Percentiles rank a stretch among this genome's conserved stretches.
Evolutionary conservation across 2,113 vertebrate genomes (phyloP).

Genomic region (Uria aalge): DNA sequence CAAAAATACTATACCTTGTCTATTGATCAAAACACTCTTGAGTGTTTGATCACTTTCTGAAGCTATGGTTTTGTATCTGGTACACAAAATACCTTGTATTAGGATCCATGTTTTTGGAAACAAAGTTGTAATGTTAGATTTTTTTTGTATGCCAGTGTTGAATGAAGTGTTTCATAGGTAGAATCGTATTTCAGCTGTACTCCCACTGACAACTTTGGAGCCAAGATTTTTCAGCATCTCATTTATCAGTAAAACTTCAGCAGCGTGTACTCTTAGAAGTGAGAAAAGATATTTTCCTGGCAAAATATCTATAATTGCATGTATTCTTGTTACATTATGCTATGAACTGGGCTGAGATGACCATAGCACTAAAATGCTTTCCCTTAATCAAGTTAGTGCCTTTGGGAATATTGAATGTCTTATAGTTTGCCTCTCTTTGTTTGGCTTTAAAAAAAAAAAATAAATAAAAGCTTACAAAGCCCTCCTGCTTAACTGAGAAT

Average conservation of each 20-base stretch:
- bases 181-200: neutral
- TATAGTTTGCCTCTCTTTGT: neutral
- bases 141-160: neutral
- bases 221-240: neutral
- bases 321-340: neutral
- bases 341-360: neutral
- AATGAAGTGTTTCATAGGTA: neutral
- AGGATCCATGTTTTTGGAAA: neutral
- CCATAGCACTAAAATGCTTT: neutral
- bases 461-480: neutral
- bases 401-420: neutral
- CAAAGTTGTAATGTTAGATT: neutral
- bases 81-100: neutral
- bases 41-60: neutral
- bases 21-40: neutral
- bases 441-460: neutral
- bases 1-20: neutral
- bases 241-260: neutral
- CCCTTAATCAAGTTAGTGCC: neutral
- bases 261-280: neutral
- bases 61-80: neutral
- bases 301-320: neutral
- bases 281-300: neutral
- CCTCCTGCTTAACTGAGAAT: neutral
- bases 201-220: neutral